Base-by-base conservation (phyloP, 2,797 vertebrate genomes). In the Pseudochirops corinnae region DNA sequence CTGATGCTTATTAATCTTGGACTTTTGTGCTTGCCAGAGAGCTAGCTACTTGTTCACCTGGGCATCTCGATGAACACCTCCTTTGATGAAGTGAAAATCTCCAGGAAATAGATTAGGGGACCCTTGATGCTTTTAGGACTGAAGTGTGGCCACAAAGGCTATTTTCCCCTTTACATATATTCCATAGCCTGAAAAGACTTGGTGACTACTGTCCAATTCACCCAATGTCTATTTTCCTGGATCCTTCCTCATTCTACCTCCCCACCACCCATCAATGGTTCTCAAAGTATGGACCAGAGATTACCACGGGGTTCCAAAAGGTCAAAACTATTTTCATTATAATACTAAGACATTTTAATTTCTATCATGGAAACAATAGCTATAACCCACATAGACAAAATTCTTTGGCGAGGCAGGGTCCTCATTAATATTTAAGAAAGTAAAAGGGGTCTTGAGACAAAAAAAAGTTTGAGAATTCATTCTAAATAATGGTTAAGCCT, bases 171-270 rank as follows among this genome's bases (percentile, higher is more conserved):
- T 94, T 93, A 10, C 31, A 53, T 90, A 60, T 94, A 31, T 93
- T 58, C 94, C n/a, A 56, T 39, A 14, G 91, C 91, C 31, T 93
- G 29, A 94, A 95, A n/a, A 58, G 57, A 96, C 46, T 91, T 50
- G 46, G 56, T 0, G 5, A 93, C 50, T 31, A 92, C 56, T 87
- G 29, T 94, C 92, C 93, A 96, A 96, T 94, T 95, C 94, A 96
- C 94, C 67, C 92, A 62, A 90, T 93, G 52, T 60, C 96, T 97
- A 90, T n/a, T 67, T 97, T 87, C 53, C 55, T 60, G 58, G 11
- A 60, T 31, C 58, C 58, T 60, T 60, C 29, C 0, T 10, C 58
- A 31, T 31, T 60, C 28, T 5, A 10, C 26, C 7, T 29, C 26
- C 10, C 58, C 26, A 6, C 57, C 24, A 1, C 57, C 26, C 28